Base-by-base conservation (phyloP, 2,113 vertebrate species). In the Phycodurus eques region DNA sequence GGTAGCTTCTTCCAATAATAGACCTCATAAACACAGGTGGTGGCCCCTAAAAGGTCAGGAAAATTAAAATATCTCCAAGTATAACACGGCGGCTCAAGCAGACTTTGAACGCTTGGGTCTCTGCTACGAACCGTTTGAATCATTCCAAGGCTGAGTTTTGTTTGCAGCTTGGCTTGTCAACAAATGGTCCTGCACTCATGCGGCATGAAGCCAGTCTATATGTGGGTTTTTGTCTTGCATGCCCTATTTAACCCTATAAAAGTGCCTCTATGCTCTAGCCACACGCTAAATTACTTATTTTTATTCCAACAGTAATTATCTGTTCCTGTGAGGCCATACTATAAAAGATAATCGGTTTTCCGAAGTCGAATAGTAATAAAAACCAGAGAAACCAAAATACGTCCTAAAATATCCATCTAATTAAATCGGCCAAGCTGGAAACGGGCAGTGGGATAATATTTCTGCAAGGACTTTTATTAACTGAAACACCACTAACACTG, bases 1-100 rank as follows among this genome's bases (percentile, higher is more conserved):
- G 63, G 62, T 3, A 74, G 63, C 71, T 76, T 71, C 79, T 62
- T 78, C 70, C 68, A 80, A 68, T 74, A 84, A 61, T 67, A 83
- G 76, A 73, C 74, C 71, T 81, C 75, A 78, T 82, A 79, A 80
- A 84, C 70, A 73, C 71, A 13, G 71, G 62, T 59, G 76, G 73
- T 75, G 59, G 71, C 51, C 51, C 63, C 70, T 73, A 66, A 68
- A 87, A 80, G 74, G 70, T 66, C 77, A 57, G 66, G 42, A 8
- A 61, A 78, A 80, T 74, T 63, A 81, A 84, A 72, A 84, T 31
- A 51, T 44, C 12, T 76, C 67, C 78, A 67, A 71, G 5, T 54
- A 56, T 77, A 80, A 42, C 43, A 43, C 33, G 73, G 68, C 60
- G 68, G 68, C 67, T 70, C 61, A 27, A 39, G 69, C 80, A 71